Evolutionary conservation across 2,797 vertebrate species (phyloP), one percentile per base, ranked within the genome.

Genomic region (Helarctos malayanus): DNA sequence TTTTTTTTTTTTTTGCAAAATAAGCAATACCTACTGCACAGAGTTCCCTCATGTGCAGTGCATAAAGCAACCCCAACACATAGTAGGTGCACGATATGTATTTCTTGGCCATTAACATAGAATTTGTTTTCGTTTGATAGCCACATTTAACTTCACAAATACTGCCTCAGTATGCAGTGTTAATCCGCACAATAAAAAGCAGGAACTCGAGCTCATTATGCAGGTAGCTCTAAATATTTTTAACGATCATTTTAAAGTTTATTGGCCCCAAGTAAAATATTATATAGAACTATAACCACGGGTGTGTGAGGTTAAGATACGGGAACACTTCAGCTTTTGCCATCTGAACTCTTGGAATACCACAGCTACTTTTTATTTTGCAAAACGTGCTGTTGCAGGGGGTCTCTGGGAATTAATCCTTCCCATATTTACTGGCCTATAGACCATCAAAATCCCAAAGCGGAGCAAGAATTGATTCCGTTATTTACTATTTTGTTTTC

Each of bases 191-290:
- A 91, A 41, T 82, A 83, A 88, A 96, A 92, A 93, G 13, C 65
- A 97, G 45, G 80, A 75, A 4, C 85, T 94, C 52, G 23, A 92
- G 54, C 23, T 54, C 32, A 81, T 90, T 84, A 54, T 76, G 35
- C 13, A n/a, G 54, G 29, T 92, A 89, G n/a, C 23, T 81, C 7
- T 82, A 95, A 94, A 80, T 69, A 68, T 79, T 95, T 95, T 96
- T 35, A 41, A 71, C 89, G 79, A 87, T 88, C 8, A 68, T 57
- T 85, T 95, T 49, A 83, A 13, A 61, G 9, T 56, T 91, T 45
- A 75, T 27, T 79, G 90, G 16, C 29, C 29, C 35, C 69, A 91
- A 92, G 59, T 86, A 88, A 95, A 96, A 89, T 92, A 87, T 90
- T 83, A 23, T 75, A 27, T 82, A 19, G 27, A 59, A 69, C n/a